Percentiles rank a stretch among this genome's conserved stretches.
Conservation (phyloP, 2,888 invertebrate species). For the Drosophila tripunctata region DNA sequence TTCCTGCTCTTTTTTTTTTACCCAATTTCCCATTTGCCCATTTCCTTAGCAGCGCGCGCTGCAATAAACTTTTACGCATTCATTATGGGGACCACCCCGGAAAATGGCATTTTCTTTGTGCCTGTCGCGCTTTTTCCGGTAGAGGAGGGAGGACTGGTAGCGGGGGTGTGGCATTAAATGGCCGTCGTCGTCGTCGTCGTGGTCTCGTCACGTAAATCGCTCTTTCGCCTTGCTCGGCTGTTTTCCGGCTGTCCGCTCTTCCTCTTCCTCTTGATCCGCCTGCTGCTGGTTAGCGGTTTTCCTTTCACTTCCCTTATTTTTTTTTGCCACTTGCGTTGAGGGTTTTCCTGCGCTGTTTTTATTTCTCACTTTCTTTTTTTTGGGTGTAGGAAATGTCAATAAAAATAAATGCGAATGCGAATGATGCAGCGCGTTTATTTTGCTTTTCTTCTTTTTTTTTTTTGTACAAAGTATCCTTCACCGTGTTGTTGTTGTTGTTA, state of each 20-base stretch:
- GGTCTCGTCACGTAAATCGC: conserved; percentile 74
- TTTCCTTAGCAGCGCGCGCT: conserved; percentile 18
- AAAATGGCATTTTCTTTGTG: conserved; percentile 76
- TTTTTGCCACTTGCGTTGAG: conserved; percentile 12
- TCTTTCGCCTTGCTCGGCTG: conserved; percentile 34
- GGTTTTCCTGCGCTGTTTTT: conserved; percentile 13
- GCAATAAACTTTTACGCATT: conserved; percentile 79
- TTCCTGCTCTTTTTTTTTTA: not conserved
- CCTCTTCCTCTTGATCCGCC: not conserved
- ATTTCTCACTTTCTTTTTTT: conserved; percentile 5
- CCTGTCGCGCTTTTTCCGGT: conserved; percentile 57
- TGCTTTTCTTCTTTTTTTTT: conserved; percentile 2
- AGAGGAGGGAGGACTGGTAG: not conserved
- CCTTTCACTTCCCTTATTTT: not conserved
- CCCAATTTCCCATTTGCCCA: conserved; percentile 8
- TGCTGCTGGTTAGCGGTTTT: conserved; percentile 44
- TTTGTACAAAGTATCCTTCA: conserved; percentile 46
- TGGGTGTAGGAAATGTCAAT: conserved; percentile 62
- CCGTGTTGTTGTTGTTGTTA: conserved; percentile 21
- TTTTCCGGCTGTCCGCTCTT: conserved; percentile 5
- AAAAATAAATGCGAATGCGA: conserved; percentile 69
- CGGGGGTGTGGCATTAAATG: conserved; percentile 59
- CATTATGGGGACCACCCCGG: conserved; percentile 70
- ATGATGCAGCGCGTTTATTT: conserved; percentile 54
- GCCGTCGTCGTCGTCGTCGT: conserved; percentile 65